Conservation (phyloP, 2,113 vertebrate species). For the rat (Rattus norvegicus) region DNA sequence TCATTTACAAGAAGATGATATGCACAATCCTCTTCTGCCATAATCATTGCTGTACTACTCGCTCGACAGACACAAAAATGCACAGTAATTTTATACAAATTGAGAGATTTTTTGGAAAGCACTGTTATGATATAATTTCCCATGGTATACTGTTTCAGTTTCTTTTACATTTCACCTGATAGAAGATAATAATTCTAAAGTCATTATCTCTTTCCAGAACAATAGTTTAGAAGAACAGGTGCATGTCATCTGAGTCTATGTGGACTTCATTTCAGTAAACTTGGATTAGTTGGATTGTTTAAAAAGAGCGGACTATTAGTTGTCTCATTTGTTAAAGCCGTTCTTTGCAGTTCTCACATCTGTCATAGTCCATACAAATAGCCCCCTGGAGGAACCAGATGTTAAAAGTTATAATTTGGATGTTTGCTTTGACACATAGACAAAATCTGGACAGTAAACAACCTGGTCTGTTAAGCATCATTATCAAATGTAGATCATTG, state of each 20-base stretch:
- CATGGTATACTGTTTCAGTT: neutral
- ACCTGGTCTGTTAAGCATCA: constrained; percentile 77
- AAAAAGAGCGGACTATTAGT: constrained; percentile 69
- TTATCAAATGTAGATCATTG: constrained; percentile 82
- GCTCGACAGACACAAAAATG: constrained; percentile 14
- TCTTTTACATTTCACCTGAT: constrained; percentile 50
- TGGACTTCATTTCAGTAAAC: constrained; percentile 79
- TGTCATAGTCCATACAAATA: constrained; percentile 84
- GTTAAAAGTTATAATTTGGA: constrained; percentile 86
- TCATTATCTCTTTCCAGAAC: constrained; percentile 71
- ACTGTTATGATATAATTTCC: neutral
- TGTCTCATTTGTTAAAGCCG: constrained; percentile 80
- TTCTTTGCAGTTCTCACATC: constrained; percentile 82
- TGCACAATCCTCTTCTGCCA: neutral
- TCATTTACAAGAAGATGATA: neutral
- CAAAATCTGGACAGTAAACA: constrained; percentile 82
- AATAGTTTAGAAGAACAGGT: constrained; percentile 82
- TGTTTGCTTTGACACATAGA: constrained; percentile 84
- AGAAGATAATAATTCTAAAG: constrained; percentile 64
- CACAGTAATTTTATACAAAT: neutral
- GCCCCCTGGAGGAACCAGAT: constrained; percentile 86
- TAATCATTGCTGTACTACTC: neutral
- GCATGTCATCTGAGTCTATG: constrained; percentile 72
- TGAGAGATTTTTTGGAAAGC: neutral
- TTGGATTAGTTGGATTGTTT: constrained; percentile 74